phyloP scores from a whole-genome alignment of 2,113 vertebrate species.

The Vulpes lagopus region DNA sequence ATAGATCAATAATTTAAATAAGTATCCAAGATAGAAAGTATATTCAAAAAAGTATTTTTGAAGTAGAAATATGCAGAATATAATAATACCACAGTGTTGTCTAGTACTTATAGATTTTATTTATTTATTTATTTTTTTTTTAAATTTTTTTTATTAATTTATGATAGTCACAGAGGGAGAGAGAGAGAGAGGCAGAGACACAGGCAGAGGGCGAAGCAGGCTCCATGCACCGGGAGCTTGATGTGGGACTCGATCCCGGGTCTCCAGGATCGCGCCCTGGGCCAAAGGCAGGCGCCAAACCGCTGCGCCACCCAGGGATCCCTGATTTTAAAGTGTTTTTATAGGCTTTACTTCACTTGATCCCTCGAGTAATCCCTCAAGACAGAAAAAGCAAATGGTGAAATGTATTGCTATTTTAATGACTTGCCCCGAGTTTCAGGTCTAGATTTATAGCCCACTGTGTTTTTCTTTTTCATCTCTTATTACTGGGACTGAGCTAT shows the following conservation, averaged over 20 bases:
- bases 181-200: too few species aligned
- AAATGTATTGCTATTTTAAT: slow-evolving; percentile 5
- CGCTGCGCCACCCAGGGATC: too few species aligned
- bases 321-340: background rate
- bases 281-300: too few species aligned
- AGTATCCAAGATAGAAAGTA: background rate
- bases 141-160: too few species aligned
- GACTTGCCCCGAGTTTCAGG: background rate
- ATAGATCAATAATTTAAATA: background rate
- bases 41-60: background rate
- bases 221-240: too few species aligned
- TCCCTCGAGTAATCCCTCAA: background rate
- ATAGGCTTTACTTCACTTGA: background rate
- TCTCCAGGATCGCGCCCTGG: too few species aligned
- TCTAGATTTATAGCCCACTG: background rate
- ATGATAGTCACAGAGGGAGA: too few species aligned
- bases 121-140: background rate
- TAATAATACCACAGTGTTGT: background rate
- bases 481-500: background rate
- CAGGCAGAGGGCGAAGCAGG: too few species aligned
- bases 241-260: too few species aligned
- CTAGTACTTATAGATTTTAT: background rate
- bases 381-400: background rate
- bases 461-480: background rate
- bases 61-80: background rate